These are phyloP conservation scores for Cetoscarus ocellatus DNA, from an alignment of 2,797 vertebrate species.

Conservation along the genomic window DNA sequence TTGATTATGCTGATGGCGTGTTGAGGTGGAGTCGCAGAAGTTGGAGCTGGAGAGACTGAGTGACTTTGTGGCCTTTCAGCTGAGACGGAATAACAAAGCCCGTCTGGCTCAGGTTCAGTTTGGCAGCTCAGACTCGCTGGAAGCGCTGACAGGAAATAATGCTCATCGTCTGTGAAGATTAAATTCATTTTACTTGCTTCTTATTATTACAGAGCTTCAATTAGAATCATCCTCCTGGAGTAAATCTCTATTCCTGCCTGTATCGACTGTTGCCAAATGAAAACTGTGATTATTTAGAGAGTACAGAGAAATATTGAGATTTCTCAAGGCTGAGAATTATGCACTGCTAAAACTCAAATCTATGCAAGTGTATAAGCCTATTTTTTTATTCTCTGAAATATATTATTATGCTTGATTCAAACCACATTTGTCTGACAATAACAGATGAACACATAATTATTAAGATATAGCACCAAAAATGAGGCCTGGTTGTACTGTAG, in stretches of 20 bases:
- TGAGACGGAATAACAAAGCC: slow-evolving; percentile 42
- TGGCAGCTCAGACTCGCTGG: slow-evolving; percentile 38
- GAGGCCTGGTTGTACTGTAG: no score
- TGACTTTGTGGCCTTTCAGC: slow-evolving; percentile 54
- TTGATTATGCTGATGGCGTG: slow-evolving; percentile 64
- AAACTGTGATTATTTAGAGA: slow-evolving; percentile 32
- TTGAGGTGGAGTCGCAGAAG: slow-evolving; percentile 41
- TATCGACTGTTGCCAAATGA: slow-evolving; percentile 34
- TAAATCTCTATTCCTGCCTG: slow-evolving; percentile 29
- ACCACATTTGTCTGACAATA: no score
- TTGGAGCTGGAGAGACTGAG: slow-evolving; percentile 49
- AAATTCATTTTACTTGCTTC: slow-evolving; percentile 37
- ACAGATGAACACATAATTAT: no score
- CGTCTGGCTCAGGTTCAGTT: slow-evolving; percentile 44
- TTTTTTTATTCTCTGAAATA: no score
- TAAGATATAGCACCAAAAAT: no score
- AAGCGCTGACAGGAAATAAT: slow-evolving; percentile 43
- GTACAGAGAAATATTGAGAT: slow-evolving; percentile 19
- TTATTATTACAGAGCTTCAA: slow-evolving; percentile 33
- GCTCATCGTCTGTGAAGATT: slow-evolving; percentile 49
- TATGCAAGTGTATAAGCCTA: no score
- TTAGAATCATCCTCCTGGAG: slow-evolving; percentile 16
- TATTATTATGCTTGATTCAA: no score
- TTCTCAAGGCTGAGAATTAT: slow-evolving; percentile 18
- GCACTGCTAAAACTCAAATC: no score